A percentile compares a stretch with the other conserved stretches of the same genome.
Evolutionary conservation across 2,113 vertebrate species (phyloP).

Genomic region (Xyrauchen texanus): DNA sequence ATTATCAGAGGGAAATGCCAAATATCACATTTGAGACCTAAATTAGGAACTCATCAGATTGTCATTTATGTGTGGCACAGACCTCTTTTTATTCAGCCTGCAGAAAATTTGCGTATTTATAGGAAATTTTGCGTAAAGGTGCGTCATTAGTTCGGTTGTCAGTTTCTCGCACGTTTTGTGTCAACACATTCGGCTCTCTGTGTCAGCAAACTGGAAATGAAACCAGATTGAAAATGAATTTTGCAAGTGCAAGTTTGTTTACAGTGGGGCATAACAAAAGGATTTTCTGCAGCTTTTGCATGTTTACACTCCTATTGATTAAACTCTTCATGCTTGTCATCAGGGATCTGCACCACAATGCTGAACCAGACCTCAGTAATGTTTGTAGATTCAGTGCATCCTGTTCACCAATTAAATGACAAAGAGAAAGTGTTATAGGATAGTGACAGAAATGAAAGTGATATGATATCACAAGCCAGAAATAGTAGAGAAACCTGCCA

Average conservation of each 20-base stretch:
- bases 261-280: slow-evolving; percentile 42
- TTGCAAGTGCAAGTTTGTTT: slow-evolving; percentile 58
- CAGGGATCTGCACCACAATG: slow-evolving; percentile 20
- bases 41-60: background rate
- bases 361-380: slow-evolving; percentile 25
- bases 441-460: background rate
- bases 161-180: slow-evolving; percentile 28
- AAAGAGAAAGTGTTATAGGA: background rate
- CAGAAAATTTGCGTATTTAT: slow-evolving; percentile 58
- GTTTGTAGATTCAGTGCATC: slow-evolving; percentile 23
- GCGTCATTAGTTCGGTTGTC: slow-evolving; percentile 57
- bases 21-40: too few relatives aligned
- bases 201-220: slow-evolving; percentile 40
- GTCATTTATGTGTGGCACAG: slow-evolving; percentile 11
- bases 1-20: too few relatives aligned
- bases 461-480: background rate
- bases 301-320: slow-evolving; percentile 46
- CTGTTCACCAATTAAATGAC: slow-evolving; percentile 27
- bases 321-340: slow-evolving; percentile 38
- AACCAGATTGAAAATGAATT: slow-evolving; percentile 52
- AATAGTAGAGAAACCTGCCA: slow-evolving; percentile 1
- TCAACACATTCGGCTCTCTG: slow-evolving; percentile 28
- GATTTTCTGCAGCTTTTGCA: slow-evolving; percentile 49
- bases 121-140: slow-evolving; percentile 62
- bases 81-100: slow-evolving; percentile 13